Evolutionary conservation across 2,888 invertebrate species (phyloP).

Genomic region (Tortricodes alternella): DNA sequence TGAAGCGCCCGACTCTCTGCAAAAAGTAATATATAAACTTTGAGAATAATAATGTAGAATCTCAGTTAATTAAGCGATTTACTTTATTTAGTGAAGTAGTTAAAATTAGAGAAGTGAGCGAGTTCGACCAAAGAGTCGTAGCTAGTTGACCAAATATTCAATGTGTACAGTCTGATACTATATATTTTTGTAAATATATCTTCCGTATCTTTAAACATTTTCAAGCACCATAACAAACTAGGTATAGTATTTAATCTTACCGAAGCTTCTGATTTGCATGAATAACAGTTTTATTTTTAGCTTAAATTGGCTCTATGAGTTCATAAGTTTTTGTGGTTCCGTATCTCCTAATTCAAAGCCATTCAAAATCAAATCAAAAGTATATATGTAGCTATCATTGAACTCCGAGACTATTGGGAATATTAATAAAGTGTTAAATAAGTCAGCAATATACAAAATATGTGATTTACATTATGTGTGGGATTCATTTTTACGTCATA

Average conservation of each 20-base stretch:
- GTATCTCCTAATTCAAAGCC: too few species aligned
- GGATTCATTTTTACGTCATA: too few species aligned
- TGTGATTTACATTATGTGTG: too few species aligned
- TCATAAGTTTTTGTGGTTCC: too few species aligned
- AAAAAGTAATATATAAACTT: slow-evolving; percentile 27
- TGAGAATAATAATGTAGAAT: slow-evolving; percentile 51
- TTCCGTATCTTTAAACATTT: neutral
- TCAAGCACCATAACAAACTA: neutral
- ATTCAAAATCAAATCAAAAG: too few species aligned
- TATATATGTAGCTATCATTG: too few species aligned
- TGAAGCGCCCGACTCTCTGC: slow-evolving; percentile 18
- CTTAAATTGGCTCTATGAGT: too few species aligned
- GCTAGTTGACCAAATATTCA: slow-evolving; percentile 59
- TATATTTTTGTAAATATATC: slow-evolving; percentile 22
- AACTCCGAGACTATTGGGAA: too few species aligned
- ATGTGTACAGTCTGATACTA: slow-evolving; percentile 26
- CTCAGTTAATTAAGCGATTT: slow-evolving; percentile 59
- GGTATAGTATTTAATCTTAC: neutral
- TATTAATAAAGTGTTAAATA: too few species aligned
- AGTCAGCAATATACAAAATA: too few species aligned
- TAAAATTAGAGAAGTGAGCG: slow-evolving; percentile 38
- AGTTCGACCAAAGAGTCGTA: slow-evolving; percentile 44
- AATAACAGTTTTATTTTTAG: neutral
- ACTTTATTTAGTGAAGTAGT: slow-evolving; percentile 30
- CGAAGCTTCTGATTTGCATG: neutral